Conservation (phyloP, 2,888 invertebrate species). For the Pedicia rivosa region DNA sequence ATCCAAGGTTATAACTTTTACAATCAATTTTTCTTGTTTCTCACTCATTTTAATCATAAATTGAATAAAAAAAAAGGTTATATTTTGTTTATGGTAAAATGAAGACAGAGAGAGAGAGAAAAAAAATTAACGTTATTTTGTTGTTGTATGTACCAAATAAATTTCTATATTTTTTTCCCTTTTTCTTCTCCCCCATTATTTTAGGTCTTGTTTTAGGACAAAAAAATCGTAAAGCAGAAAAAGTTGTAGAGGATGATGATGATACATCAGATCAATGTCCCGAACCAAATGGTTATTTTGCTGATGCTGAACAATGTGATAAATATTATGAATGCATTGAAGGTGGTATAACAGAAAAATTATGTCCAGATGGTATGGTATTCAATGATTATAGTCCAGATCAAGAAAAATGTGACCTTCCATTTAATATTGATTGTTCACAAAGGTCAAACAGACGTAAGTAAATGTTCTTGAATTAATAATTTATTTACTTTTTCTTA, state of each 20-base stretch:
- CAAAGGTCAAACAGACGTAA: slow-evolving; percentile 65
- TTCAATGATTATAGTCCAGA: slow-evolving; percentile 72
- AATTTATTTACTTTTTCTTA: too few relatives aligned
- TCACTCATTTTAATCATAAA: too few relatives aligned
- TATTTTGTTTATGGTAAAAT: too few relatives aligned
- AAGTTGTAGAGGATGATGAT: slow-evolving; percentile 27
- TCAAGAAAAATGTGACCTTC: slow-evolving; percentile 75
- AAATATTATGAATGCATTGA: slow-evolving; percentile 70
- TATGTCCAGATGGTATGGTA: slow-evolving; percentile 80
- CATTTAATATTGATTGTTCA: slow-evolving; percentile 72
- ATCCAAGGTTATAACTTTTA: too few relatives aligned
- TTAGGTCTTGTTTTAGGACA: slow-evolving; percentile 7
- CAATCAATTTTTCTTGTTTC: too few relatives aligned
- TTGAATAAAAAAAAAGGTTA: too few relatives aligned
- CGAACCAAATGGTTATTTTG: slow-evolving; percentile 66
- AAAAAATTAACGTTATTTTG: too few relatives aligned
- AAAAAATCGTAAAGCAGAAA: slow-evolving; percentile 16
- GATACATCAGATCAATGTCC: slow-evolving; percentile 56
- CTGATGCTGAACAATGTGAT: slow-evolving; percentile 75
- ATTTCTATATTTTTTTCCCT: too few relatives aligned
- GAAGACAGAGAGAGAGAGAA: too few relatives aligned
- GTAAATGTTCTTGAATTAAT: too few relatives aligned
- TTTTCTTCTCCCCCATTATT: too few relatives aligned
- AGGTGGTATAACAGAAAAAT: slow-evolving; percentile 55
- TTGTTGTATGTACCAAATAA: too few relatives aligned